Evolutionary conservation across 1,140 invertebrate species (phyloP).

Genomic region (Notospermus geniculatus): DNA sequence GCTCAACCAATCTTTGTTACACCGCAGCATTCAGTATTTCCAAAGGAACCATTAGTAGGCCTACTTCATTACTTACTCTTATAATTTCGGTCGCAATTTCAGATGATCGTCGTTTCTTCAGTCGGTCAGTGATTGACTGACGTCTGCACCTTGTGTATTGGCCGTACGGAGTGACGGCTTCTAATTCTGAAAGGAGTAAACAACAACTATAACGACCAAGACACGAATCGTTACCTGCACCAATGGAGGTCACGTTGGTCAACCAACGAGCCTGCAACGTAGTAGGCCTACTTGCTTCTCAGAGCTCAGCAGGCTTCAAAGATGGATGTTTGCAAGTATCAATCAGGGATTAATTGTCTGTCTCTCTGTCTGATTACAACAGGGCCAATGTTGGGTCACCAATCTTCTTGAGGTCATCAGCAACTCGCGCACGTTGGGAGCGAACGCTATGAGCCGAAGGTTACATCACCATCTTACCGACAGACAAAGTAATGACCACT

Average conservation of each 20-base stretch:
- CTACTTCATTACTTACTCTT: neutral
- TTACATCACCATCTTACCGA: neutral
- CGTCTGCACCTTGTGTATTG: constrained; percentile 1
- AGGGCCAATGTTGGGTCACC: no score
- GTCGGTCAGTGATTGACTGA: constrained; percentile 4
- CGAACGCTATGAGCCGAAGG: neutral
- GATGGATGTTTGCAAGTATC: no score
- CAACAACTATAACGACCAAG: neutral
- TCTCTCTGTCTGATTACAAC: no score
- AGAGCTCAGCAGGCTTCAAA: neutral
- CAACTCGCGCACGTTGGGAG: no score
- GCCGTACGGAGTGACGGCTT: neutral
- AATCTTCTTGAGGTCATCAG: no score
- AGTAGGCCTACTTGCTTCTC: neutral
- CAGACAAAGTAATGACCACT: neutral
- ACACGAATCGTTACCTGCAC: neutral
- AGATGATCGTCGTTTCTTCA: neutral
- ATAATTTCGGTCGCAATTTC: constrained; percentile 8
- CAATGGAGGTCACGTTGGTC: neutral
- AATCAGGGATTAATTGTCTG: no score
- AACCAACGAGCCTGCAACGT: neutral
- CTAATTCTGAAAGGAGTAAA: neutral
- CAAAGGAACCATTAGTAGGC: neutral
- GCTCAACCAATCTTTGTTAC: neutral
- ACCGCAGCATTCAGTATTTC: neutral